Conservation (phyloP, 1,140 invertebrate genomes). For the Mizuhopecten yessoensis region DNA sequence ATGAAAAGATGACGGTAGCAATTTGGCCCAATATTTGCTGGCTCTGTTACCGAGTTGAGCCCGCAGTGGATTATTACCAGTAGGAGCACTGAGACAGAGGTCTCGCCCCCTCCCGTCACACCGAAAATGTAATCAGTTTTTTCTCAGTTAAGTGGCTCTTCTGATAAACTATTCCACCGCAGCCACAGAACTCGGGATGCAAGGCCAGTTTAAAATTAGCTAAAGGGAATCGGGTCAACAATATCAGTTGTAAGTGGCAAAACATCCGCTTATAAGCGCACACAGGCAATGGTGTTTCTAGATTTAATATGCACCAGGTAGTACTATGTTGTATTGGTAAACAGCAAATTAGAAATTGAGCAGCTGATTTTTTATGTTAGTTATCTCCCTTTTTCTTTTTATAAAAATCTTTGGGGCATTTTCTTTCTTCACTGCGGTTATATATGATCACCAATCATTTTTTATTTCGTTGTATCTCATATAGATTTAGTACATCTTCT, state of each 20-base stretch:
- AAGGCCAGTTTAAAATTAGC: background rate
- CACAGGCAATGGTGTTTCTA: background rate
- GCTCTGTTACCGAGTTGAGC: background rate
- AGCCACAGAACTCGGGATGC: background rate
- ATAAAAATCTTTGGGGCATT: too few species aligned
- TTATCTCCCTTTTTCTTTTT: too few species aligned
- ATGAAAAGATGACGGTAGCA: background rate
- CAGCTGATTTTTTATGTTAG: too few species aligned
- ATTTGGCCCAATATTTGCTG: background rate
- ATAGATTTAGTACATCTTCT: too few species aligned
- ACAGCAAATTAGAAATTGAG: too few species aligned
- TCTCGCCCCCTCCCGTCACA: background rate
- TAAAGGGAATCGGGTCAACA: background rate
- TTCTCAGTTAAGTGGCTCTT: background rate
- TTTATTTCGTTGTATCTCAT: too few species aligned
- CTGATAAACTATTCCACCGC: conserved; percentile 1
- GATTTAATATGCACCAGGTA: background rate
- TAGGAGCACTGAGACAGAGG: background rate
- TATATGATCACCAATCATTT: too few species aligned
- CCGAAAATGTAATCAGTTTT: background rate
- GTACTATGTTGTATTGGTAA: too few species aligned
- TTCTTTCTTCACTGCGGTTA: too few species aligned
- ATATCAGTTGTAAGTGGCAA: background rate
- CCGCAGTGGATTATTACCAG: background rate
- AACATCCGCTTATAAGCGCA: background rate